Base-by-base conservation (phyloP, 2,797 vertebrate species). In the Onychomys arenicola region DNA sequence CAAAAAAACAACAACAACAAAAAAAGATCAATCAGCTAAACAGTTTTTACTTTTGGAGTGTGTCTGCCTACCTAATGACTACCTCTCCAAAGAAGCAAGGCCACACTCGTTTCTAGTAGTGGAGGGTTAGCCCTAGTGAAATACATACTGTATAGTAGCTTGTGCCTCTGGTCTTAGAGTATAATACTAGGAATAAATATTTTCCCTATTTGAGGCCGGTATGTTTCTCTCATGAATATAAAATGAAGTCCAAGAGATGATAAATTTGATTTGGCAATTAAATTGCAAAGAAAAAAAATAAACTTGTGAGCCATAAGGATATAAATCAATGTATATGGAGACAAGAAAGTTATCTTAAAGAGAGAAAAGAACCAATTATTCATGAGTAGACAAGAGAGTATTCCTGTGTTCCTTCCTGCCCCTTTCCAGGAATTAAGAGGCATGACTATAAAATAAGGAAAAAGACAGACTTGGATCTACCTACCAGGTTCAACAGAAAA, bases 161-260 rank as follows among this genome's bases (percentile, higher is more conserved):
- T 92, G 40, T 27, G 92, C 78, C 65, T 94, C 86, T 69, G 55
- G 59, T 46, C 37, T 61, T 19, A 91, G 14, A 89, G 91, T 59
- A 84, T 2, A 61, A 55, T n/a, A 90, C 34, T n/a, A 97, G 40
- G 7, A 88, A 96, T 91, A 92, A 95, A 73, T 59, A 96, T 73
- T 52, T 90, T 57, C 65, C 65, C 65, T 29, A 52, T 61, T 23
- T 0, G 7, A 25, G 59, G 59, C 59, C 7, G 23, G 32, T 32
- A 2, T 84, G 57, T 89, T 82, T 87, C 37, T 92, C 59, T 89
- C n/a, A 4, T 88, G 19, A 95, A 81, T 90, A 57, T 85, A 55
- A 46, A 88, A 71, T 84, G 90, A 89, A 57, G 59, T 65, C 34
- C 46, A 95, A 93, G 69, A 84, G 71, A 97, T 19, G 57, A 12